These are phyloP conservation scores for Glomeris maerens DNA, from an alignment of 1,140 invertebrate species.

Conservation along the genomic window DNA sequence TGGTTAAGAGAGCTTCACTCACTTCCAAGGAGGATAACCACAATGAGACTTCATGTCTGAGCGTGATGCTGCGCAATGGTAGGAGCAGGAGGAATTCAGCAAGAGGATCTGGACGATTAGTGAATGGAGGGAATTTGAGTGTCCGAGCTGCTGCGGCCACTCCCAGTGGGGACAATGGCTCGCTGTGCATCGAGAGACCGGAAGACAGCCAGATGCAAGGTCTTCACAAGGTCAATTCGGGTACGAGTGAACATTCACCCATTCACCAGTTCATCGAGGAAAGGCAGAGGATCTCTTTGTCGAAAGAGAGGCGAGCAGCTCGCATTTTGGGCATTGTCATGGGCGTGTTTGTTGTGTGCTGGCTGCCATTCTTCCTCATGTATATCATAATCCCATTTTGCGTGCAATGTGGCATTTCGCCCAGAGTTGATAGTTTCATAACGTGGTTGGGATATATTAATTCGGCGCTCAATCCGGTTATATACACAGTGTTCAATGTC, in stretches of 20 bases:
- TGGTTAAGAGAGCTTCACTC: constrained; percentile 3
- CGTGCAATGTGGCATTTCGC: constrained; percentile 52
- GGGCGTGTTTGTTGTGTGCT: constrained; percentile 88
- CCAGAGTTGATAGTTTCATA: constrained; percentile 68
- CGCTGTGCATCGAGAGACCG: background rate
- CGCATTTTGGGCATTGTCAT: constrained; percentile 76
- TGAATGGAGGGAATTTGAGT: too few relatives aligned
- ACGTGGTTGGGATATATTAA: constrained; percentile 97
- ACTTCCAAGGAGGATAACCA: constrained; percentile 8
- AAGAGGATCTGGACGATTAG: too few relatives aligned
- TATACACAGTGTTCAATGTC: constrained; percentile 52
- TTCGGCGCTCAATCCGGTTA: constrained; percentile 90
- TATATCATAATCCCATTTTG: constrained; percentile 86
- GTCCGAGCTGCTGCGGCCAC: background rate
- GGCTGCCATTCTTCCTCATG: constrained; percentile 84
- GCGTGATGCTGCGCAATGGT: too few relatives aligned
- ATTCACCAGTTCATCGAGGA: constrained; percentile 83
- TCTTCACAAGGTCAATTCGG: background rate
- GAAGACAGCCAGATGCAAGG: background rate
- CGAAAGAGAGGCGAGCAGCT: constrained; percentile 79
- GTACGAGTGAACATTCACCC: background rate
- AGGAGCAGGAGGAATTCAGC: too few relatives aligned
- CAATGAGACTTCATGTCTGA: constrained; percentile 8
- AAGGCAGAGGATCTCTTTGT: constrained; percentile 79
- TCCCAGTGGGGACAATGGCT: background rate